Evolutionary conservation across 2,113 vertebrate species (phyloP).

Genomic region (Ariopsis seemanni): DNA sequence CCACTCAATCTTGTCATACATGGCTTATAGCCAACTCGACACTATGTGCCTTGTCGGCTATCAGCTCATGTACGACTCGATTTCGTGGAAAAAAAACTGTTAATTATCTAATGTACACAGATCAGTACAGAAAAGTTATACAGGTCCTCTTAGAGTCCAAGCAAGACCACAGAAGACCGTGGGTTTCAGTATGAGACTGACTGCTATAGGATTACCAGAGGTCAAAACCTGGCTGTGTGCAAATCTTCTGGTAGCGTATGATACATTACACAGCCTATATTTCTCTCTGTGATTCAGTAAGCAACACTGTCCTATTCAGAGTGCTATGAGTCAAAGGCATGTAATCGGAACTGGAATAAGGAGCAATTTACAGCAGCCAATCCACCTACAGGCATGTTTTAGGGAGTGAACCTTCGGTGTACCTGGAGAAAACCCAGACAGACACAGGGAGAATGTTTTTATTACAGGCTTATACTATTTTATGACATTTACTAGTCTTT

Average conservation of each 20-base stretch:
- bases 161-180: neutral
- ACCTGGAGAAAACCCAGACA: slow-evolving; percentile 41
- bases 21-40: too few species aligned
- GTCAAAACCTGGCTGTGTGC: neutral
- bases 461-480: slow-evolving; percentile 58
- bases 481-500: slow-evolving; percentile 62
- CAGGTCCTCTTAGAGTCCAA: neutral
- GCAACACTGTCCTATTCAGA: slow-evolving; percentile 62
- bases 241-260: slow-evolving; percentile 53
- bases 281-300: slow-evolving; percentile 48
- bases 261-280: slow-evolving; percentile 54
- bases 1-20: too few species aligned
- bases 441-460: slow-evolving; percentile 10
- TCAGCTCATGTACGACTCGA: too few species aligned
- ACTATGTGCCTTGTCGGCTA: too few species aligned
- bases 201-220: neutral
- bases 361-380: slow-evolving; percentile 24
- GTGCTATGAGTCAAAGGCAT: slow-evolving; percentile 68
- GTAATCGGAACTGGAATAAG: slow-evolving; percentile 71
- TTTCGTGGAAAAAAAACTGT: too few species aligned
- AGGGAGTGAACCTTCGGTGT: slow-evolving; percentile 40
- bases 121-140: neutral
- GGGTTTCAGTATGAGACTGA: neutral
- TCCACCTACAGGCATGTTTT: slow-evolving; percentile 29
- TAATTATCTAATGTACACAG: neutral